Evolutionary conservation across 1,140 invertebrate species (phyloP).

Genomic region (Glomeris maerens): DNA sequence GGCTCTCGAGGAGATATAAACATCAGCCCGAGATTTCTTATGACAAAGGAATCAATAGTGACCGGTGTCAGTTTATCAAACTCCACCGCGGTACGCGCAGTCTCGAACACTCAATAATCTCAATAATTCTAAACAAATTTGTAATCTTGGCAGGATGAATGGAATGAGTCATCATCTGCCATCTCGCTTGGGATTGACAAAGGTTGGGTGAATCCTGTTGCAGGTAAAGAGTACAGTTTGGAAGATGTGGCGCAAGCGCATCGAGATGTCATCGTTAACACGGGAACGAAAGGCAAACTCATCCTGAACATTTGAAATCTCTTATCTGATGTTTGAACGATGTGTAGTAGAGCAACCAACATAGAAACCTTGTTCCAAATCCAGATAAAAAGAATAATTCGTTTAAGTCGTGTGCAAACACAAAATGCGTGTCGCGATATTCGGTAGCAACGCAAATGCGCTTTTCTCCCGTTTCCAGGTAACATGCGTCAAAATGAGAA

Average conservation of each 20-base stretch:
- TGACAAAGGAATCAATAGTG: slow-evolving; percentile 37
- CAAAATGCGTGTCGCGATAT: too few species aligned
- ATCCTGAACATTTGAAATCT: slow-evolving; percentile 20
- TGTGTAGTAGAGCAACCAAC: too few species aligned
- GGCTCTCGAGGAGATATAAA: slow-evolving; percentile 36
- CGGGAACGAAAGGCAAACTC: slow-evolving; percentile 27
- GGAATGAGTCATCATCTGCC: slow-evolving; percentile 26
- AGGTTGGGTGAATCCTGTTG: slow-evolving; percentile 36
- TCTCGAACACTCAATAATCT: not conserved
- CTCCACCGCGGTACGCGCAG: slow-evolving; percentile 27
- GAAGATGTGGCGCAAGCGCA: slow-evolving; percentile 30
- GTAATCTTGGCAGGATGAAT: slow-evolving; percentile 31
- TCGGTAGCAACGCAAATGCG: too few species aligned
- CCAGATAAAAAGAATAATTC: too few species aligned
- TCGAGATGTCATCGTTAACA: slow-evolving; percentile 23
- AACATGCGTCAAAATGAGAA: too few species aligned
- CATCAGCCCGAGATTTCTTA: slow-evolving; percentile 37
- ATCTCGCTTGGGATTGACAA: slow-evolving; percentile 30
- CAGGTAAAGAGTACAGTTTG: slow-evolving; percentile 33
- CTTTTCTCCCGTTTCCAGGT: too few species aligned
- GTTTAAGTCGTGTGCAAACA: too few species aligned
- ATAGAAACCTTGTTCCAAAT: too few species aligned
- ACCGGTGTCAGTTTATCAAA: slow-evolving; percentile 32
- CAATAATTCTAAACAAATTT: not conserved
- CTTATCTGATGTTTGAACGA: too few species aligned